Percentiles rank a stretch among this genome's conserved stretches.
Evolutionary conservation across 1,140 invertebrate genomes (phyloP).

Genomic region (Carposina sasakii): DNA sequence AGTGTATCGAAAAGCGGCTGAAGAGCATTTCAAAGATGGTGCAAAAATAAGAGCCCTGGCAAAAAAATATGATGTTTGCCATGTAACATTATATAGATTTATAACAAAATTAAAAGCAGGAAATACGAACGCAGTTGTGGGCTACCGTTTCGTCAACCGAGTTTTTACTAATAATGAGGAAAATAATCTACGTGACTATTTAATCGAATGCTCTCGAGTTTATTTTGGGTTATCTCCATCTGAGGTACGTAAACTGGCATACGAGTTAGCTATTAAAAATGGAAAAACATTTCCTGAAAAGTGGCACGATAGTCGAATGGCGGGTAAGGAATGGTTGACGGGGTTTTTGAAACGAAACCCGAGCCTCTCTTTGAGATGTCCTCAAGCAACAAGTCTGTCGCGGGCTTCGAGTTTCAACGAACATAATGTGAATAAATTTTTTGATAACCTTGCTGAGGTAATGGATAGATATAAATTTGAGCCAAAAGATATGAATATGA

Average conservation of each 20-base stretch:
- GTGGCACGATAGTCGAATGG: conserved; percentile 22
- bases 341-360: conserved; percentile 46
- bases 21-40: conserved; percentile 24
- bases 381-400: conserved; percentile 38
- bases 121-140: no score
- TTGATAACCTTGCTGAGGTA: conserved; percentile 16
- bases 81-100: no score
- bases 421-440: conserved; percentile 31
- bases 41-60: no score
- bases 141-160: conserved; percentile 5
- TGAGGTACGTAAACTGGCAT: conserved; percentile 31
- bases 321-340: conserved; percentile 39
- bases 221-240: conserved; percentile 31
- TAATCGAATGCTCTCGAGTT: conserved; percentile 30
- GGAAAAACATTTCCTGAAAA: conserved; percentile 17
- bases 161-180: conserved; percentile 22
- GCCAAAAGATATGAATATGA: not conserved
- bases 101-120: no score
- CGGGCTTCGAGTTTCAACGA: conserved; percentile 39
- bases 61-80: no score
- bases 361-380: conserved; percentile 33
- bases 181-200: conserved; percentile 28
- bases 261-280: conserved; percentile 27
- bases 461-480: conserved; percentile 8
- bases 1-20: no score